Base-by-base conservation (phyloP, 2,888 invertebrate genomes). In the Thelaira solivaga region DNA sequence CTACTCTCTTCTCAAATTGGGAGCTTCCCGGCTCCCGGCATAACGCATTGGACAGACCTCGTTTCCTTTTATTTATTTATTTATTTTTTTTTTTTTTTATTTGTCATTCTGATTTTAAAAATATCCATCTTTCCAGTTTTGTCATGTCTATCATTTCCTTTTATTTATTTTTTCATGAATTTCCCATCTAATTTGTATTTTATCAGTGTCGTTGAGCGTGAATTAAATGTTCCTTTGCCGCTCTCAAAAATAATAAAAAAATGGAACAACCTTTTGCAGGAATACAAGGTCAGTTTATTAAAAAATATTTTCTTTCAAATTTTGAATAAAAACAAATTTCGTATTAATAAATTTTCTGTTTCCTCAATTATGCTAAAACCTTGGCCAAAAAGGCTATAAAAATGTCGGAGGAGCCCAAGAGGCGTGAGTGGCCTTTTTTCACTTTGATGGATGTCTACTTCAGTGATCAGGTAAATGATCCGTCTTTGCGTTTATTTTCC, bases 401-500 rank as follows among this genome's bases (percentile, higher is more conserved):
- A 85, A 85, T 89, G 84, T 89, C 89, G 41, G 89, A 89, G 82
- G 89, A 89, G 82, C 89, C 89, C 11, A 89, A 89, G 82, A 83
- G 89, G 1, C 88, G 89, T 18, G 89, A 89, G 71, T 89, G 89
- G 89, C 89, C 89, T 11, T 89, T 89, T 82, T 89, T 89, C 81
- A 89, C 87, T 10, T 81, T 89, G 67, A 89, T 89, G 89, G 89
- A 89, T 73, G 89, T 89, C 1, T 89, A 89, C 76, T 89, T 89
- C 81, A 89, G 89, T 76, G 89, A 89, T 80, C 89, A 89, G 84
- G 89, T 89, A 7, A 89, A 89, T 80, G 89, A 89, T 85, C 89
- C 89, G n/a, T 89, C 89, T 39, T 77, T 89, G 80, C 86, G 89
- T 11, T 83, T 89, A 13, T 89, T 89, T 83, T 89, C 89, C 20